Percentiles rank a stretch among this genome's conserved stretches.
These are phyloP conservation scores for Gulo gulo DNA, from an alignment of 2,113 vertebrate genomes.

Conservation along the genomic window DNA sequence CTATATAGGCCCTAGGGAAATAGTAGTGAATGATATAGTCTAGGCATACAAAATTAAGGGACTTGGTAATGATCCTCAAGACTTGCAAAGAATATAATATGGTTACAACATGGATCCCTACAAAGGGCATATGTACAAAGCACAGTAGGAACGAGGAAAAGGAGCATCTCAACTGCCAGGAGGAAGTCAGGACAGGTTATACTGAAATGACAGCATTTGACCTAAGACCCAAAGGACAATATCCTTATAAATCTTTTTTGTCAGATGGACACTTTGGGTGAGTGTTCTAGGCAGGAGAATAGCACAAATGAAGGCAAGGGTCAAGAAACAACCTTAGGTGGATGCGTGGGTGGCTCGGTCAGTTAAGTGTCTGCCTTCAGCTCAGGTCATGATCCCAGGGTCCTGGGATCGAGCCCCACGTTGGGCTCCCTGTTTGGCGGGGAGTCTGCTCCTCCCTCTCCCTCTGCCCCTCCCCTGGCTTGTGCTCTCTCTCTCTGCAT, in stretches of 20 bases:
- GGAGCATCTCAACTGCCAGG: not conserved
- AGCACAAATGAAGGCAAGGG: not conserved
- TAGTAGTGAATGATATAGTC: not conserved
- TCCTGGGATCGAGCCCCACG: not conserved
- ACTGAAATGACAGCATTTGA: not conserved
- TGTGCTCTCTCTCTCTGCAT: not conserved
- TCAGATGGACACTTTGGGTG: not conserved
- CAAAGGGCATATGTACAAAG: not conserved
- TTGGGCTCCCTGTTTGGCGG: not conserved
- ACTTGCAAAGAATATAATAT: not conserved
- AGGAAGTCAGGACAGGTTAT: not conserved
- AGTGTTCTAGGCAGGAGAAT: not conserved
- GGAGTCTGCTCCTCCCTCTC: not conserved
- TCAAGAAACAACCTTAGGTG: not conserved
- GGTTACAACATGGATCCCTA: not conserved
- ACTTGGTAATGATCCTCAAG: not conserved
- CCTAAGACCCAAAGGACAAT: not conserved
- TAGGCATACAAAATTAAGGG: not conserved
- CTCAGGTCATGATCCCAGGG: not conserved
- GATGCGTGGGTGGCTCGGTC: not conserved
- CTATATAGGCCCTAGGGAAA: not conserved
- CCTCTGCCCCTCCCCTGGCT: not conserved
- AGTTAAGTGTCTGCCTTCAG: not conserved
- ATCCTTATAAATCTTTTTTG: not conserved
- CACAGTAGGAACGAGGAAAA: not conserved